Evolutionary conservation across 2,113 vertebrate species (phyloP), one percentile per base, ranked within the genome.

Genomic region (Motacilla tschutschensis): DNA sequence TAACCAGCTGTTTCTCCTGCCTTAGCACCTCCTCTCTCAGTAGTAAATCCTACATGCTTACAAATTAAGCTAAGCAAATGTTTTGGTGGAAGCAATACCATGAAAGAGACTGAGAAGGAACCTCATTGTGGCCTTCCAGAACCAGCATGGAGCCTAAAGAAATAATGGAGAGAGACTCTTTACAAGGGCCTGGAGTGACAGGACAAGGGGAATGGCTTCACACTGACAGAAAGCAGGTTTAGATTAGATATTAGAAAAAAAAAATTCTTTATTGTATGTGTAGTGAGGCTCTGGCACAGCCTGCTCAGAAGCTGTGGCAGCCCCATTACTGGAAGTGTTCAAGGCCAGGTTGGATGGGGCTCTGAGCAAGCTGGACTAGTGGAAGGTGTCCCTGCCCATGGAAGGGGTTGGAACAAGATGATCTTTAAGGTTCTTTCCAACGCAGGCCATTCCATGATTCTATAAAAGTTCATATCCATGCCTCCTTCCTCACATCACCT

Each of bases 1-100:
- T 96, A 95, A 95, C 79, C 71, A 79, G 79, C 59, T 87, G 19
- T 85, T 89, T 71, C 63, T 48, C 76, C 46, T 85, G 71, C 44
- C 43, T 53, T 79, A 69, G 72, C 70, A 89, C 58, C 43, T 40
- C 83, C 67, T 93, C 85, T 88, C 76, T 90, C 75, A 90, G 44
- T 40, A 83, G 46, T 21, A 71, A n/a, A 87, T 70, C 29, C 33
- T 55, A 63, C 31, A 33, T 41, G 74, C 26, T 92, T 83, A 85
- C 18, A 28, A 14, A 28, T 50, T 46, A 85, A 95, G 51, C 79
- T 92, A 35, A 26, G 9, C 21, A 62, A 62, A 76, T 47, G 7
- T 55, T 46, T 84, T 83, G 31, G 59, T 83, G 72, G 70, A 84
- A 91, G 44, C 26, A 70, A 31, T n/a, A 33, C 6, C 25, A 38